Base-by-base conservation (phyloP, 2,888 invertebrate species). In the Galerucella pusilla region DNA sequence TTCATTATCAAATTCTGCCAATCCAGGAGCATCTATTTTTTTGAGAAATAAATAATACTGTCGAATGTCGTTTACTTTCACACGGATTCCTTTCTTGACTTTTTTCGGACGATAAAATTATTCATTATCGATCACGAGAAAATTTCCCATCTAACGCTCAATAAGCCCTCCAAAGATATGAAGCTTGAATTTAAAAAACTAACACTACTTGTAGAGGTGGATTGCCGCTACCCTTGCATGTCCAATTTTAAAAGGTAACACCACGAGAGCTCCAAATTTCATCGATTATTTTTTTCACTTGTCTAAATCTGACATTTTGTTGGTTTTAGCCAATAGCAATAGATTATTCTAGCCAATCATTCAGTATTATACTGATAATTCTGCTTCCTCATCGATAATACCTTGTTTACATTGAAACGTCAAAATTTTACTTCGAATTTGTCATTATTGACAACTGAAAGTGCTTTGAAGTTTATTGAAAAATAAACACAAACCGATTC, bases 51-150 rank as follows among this genome's bases (percentile, higher is more conserved):
- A 70, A 70, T 70, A 64, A 70, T 70, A 52, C 52, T 25, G 35
- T 11, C 7, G 63, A 69, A 69, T 69, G 69, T 49, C 69, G 45
- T 69, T 69, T 52, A 45, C 46, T 63, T 70, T 59, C 35, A 10
- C 10, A n/a, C 35, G 11, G 6, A 11, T 60, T 63, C 28, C 25
- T 70, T 63, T 54, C 4, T 28, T 28, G 28, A 28, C 28, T 28
- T 28, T 3, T 70, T 70, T 70, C 28, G 28, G n/a, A 64, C 35
- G 52, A 70, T 70, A 64, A 70, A 70, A 70, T 63, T 70, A 63
- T 70, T 70, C 52, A 64, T 63, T 70, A 70, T 63, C 63, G 54
- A 70, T 70, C 20, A 5, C 3, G 7, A 5, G 6, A 25, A 54
- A 16, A 63, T 64, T n/a, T 63, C 20, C 20, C 16, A 54, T 42